Conservation (phyloP, 2,113 vertebrate genomes). For the Nothocercus julius region DNA sequence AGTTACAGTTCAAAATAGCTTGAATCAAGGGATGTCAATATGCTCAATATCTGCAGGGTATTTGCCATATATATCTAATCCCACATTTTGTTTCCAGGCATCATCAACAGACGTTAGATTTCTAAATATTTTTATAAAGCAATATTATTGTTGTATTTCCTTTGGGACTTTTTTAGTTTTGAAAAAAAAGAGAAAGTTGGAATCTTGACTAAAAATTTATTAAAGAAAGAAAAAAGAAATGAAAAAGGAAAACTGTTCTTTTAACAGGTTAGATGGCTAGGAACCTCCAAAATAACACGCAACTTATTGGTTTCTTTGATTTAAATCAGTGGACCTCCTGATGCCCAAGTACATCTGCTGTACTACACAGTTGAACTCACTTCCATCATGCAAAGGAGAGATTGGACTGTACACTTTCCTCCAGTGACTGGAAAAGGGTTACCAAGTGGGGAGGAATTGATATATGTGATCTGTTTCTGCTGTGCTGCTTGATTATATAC, state of each 20-base stretch:
- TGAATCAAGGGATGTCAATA: neutral
- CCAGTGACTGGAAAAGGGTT: slow-evolving; percentile 55
- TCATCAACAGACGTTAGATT: neutral
- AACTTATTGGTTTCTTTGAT: slow-evolving; percentile 54
- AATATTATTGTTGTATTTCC: neutral
- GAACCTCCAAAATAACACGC: slow-evolving; percentile 12
- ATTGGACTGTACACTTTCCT: slow-evolving; percentile 46
- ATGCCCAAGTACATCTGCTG: slow-evolving; percentile 63
- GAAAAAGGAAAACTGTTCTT: neutral
- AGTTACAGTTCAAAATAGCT: neutral
- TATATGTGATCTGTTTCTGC: slow-evolving; percentile 63
- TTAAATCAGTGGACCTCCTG: slow-evolving; percentile 55
- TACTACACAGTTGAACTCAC: slow-evolving; percentile 53
- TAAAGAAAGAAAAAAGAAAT: neutral
- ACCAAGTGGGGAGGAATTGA: slow-evolving; percentile 41
- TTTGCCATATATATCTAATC: neutral
- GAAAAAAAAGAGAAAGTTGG: neutral
- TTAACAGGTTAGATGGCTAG: slow-evolving; percentile 23
- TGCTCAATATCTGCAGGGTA: neutral
- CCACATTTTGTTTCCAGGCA: neutral
- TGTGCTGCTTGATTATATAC: slow-evolving; percentile 68
- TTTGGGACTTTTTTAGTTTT: neutral
- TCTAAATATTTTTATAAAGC: neutral
- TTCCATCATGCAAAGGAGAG: slow-evolving; percentile 53
- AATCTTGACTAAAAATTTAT: slow-evolving; percentile 29